Evolutionary conservation across 2,113 vertebrate species (phyloP).

Genomic region (Paradisaea rubra): DNA sequence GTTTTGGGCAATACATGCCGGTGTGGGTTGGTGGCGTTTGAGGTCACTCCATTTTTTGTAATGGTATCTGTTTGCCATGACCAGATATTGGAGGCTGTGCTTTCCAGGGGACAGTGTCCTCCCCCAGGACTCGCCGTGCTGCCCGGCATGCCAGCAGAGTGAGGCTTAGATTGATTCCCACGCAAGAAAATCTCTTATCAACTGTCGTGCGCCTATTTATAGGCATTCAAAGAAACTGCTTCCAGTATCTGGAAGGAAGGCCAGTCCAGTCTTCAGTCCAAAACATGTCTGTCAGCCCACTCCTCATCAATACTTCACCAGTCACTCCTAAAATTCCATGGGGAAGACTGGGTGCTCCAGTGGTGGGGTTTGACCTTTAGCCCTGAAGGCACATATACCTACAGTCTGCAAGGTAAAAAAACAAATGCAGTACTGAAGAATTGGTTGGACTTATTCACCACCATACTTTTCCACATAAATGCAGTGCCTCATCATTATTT

Average conservation of each 20-base stretch:
- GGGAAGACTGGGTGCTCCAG: neutral
- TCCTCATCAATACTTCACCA: neutral
- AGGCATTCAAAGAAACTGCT: neutral
- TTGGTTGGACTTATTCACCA: neutral
- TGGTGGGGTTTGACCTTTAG: neutral
- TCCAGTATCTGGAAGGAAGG: neutral
- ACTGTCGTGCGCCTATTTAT: neutral
- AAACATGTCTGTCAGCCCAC: neutral
- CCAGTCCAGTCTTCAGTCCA: neutral
- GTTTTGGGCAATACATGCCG: neutral
- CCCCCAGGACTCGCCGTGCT: neutral
- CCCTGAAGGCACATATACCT: neutral
- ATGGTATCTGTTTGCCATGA: neutral
- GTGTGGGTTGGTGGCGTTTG: neutral
- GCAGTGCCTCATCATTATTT: conserved; percentile 26
- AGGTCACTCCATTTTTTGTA: neutral
- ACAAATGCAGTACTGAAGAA: neutral
- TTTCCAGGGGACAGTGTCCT: neutral
- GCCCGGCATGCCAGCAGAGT: rapidly evolving
- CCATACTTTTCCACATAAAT: neutral
- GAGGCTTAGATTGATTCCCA: neutral
- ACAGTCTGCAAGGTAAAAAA: neutral
- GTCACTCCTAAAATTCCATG: neutral
- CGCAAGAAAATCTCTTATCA: neutral
- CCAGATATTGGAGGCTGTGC: neutral